A percentile compares a stretch with the other conserved stretches of the same genome.
These are phyloP conservation scores for Oreonectes daqikongensis DNA, from an alignment of 2,797 vertebrate species.

Conservation along the genomic window DNA sequence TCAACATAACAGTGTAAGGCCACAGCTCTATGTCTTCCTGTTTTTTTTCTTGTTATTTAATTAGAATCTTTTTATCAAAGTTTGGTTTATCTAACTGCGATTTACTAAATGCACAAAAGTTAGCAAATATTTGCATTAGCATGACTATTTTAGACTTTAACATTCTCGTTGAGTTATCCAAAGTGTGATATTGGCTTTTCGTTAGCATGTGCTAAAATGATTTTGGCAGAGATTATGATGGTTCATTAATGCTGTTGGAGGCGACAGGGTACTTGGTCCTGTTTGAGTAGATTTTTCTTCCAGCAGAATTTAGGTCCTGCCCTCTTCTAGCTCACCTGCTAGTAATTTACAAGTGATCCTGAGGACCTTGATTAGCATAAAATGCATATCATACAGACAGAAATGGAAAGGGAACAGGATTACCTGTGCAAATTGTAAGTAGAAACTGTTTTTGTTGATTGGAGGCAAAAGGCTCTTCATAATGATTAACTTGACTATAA, in stretches of 20 bases:
- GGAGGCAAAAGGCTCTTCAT: background rate
- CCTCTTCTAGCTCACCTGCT: background rate
- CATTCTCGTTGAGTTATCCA: background rate
- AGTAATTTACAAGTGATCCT: slow-evolving; percentile 18
- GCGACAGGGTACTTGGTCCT: background rate
- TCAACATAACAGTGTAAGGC: slow-evolving; percentile 33
- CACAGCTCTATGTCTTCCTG: slow-evolving; percentile 17
- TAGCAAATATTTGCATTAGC: background rate
- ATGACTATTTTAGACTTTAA: background rate
- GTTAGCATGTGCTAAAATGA: background rate
- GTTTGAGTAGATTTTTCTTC: background rate
- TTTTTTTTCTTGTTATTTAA: background rate
- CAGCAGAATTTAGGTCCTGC: slow-evolving; percentile 10
- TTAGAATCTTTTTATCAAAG: background rate
- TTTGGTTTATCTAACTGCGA: background rate
- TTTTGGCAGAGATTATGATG: background rate
- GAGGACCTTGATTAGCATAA: slow-evolving; percentile 25
- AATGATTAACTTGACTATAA: no score
- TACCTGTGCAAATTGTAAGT: background rate
- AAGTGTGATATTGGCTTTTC: background rate
- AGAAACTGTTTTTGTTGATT: background rate
- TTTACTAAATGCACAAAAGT: background rate
- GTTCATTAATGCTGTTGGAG: background rate
- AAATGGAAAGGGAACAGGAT: background rate
- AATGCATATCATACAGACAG: background rate